These are phyloP conservation scores for Ceratina calcarata DNA, from an alignment of 1,140 invertebrate genomes.

Conservation along the genomic window DNA sequence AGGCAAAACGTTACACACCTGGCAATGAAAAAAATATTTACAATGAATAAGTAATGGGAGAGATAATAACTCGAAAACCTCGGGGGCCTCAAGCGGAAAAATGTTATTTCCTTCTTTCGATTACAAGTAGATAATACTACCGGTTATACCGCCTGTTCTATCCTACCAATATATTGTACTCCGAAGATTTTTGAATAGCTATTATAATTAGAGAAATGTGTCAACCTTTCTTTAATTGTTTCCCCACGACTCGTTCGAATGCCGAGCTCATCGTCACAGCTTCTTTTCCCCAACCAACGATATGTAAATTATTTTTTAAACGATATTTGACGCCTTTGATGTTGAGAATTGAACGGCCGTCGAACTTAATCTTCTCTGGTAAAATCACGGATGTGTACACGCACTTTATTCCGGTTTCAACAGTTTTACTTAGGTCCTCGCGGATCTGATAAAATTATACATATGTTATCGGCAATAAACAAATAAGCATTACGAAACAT, in stretches of 20 bases:
- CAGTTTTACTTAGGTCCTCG: constrained; percentile 55
- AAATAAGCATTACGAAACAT: too few species aligned
- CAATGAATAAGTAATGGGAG: too few species aligned
- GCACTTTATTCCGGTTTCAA: constrained; percentile 61
- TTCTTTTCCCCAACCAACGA: constrained; percentile 69
- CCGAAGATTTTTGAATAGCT: too few species aligned
- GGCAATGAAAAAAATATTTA: too few species aligned
- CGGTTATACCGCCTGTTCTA: too few species aligned
- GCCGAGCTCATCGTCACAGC: constrained; percentile 55
- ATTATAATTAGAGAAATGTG: too few species aligned
- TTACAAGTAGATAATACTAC: too few species aligned
- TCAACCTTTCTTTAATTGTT: constrained; percentile 63
- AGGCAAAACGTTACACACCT: too few species aligned
- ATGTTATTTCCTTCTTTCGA: too few species aligned
- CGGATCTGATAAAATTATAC: constrained; percentile 57
- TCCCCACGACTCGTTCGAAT: constrained; percentile 66
- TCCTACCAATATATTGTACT: too few species aligned
- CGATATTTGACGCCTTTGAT: constrained; percentile 61
- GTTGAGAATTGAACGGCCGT: constrained; percentile 52
- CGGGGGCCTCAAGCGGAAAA: too few species aligned
- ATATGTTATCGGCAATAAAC: background rate
- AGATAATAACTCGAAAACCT: too few species aligned
- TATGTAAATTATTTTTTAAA: constrained; percentile 67
- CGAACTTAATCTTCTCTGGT: constrained; percentile 64
- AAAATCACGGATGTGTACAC: constrained; percentile 59